Evolutionary conservation across 2,888 invertebrate species (phyloP), one percentile per base, ranked within the genome.

Genomic region (Orthosia gracilis): DNA sequence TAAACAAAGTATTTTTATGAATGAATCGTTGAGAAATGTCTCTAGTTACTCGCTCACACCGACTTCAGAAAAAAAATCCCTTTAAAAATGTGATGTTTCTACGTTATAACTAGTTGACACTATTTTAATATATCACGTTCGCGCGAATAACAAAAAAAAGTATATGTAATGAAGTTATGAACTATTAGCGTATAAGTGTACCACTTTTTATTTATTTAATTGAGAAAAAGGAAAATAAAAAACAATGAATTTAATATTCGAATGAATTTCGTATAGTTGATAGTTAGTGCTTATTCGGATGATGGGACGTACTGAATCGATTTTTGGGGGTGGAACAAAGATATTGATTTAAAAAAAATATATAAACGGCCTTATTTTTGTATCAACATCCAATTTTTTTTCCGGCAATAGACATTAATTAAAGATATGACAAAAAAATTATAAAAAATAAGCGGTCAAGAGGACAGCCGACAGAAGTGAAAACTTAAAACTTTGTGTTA

Each of bases 151-250:
- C 89, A 87, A 88, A 87, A 88, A 88, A 87, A 88, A 87, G 71
- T 88, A 89, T 91, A 91, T 90, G 85, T 91, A 93, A 94, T 94
- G 92, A 95, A 93, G 94, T 95, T 94, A 91, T 91, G 85, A 94
- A 94, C 94, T 95, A 92, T 90, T 94, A 94, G 93, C 83, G 85
- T 92, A 74, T 94, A 95, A 95, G 95, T 92, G 92, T 94, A 94
- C 91, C 90, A 90, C 89, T 92, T 93, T 92, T 92, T 90, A 93
- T 94, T 94, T 94, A 94, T 94, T 94, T 90, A 90, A 92, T 74
- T 82, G 83, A 84, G 86, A 78, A 79, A 82, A 87, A 83, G 21
- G 62, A 84, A 79, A 73, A 83, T 70, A 82, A 83, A 87, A 85
- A 83, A 80, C 80, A 90, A 91, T 91, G 90, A 90, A 91, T 92